These are phyloP conservation scores for Lutra lutra DNA, from an alignment of 2,797 vertebrate species.

Conservation along the genomic window DNA sequence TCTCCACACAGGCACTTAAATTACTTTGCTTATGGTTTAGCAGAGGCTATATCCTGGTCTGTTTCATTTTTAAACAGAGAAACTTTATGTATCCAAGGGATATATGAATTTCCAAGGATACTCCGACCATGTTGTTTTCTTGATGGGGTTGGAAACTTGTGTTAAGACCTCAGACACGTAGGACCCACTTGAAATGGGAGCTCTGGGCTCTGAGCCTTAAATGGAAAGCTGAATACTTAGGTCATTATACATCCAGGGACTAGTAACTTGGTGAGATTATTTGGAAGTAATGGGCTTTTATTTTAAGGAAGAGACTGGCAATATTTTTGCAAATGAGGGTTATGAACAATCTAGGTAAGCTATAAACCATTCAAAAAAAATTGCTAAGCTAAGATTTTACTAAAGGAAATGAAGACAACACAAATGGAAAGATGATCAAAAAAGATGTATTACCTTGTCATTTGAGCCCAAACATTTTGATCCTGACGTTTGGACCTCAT, in stretches of 20 bases:
- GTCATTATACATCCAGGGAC: background rate
- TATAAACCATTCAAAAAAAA: background rate
- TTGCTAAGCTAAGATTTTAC: conserved; percentile 2
- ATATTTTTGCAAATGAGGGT: background rate
- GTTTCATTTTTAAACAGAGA: conserved; percentile 58
- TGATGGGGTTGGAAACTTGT: background rate
- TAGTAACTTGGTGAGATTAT: background rate
- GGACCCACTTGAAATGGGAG: background rate
- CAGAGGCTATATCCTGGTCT: background rate
- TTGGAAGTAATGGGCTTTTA: background rate
- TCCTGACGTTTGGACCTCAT: background rate
- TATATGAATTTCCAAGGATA: background rate
- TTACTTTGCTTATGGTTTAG: conserved; percentile 56
- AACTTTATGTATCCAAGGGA: conserved; percentile 43
- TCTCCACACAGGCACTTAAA: conserved; percentile 19
- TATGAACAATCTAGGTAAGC: background rate
- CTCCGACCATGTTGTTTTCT: conserved; percentile 30
- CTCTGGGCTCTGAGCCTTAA: background rate
- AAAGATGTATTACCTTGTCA: background rate
- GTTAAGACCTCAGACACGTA: background rate
- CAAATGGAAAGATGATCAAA: background rate
- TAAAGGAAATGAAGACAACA: background rate
- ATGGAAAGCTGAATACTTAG: background rate
- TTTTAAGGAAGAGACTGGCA: background rate
- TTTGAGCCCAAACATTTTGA: background rate